Base-by-base conservation (phyloP, 1,140 invertebrate species). In the Habropoda laboriosa region DNA sequence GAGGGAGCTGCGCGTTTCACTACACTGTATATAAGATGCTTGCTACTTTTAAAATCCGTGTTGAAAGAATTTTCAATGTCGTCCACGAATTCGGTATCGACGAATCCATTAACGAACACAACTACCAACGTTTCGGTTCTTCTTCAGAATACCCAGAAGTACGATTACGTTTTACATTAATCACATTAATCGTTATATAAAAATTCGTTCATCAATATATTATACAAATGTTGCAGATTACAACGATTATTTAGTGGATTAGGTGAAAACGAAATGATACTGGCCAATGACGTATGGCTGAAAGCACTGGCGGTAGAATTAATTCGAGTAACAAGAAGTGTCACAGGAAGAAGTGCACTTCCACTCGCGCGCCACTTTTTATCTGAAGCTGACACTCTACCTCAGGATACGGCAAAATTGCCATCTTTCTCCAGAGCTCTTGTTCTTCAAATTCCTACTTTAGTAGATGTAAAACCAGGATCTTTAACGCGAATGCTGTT, bases 1-100 rank as follows among this genome's bases (percentile, higher is more conserved):
- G 95, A 96, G 64, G 97, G 97, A 3, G 96, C 97, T 1, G 97
- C 97, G 0, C 95, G 97, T 89, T 98, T 98, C 92, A 96, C 96
- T 47, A 95, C 96, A 42, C 92, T 98, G 32, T 98, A 97, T 85
- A 96, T 98, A 70, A 88, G 91, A 57, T 93, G 93, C 60, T 66
- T 93, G 13, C 80, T 93, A 32, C 77, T 93, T 32, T 70, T 93
- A 76, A 88, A 89, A 47, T 94, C 93, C 60, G 88, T 92, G 18
- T 86, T 90, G 1, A 92, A 91, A 76, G 91, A 93, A 82, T 88
- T 91, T 13, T 90, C 90, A 1, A 55, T 85, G 0, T 87, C 89
- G 1, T 72, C 88, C 8, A 87, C 85, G 8, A 89, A 83, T 27
- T 85, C 94, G 92, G 86, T 89, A 89, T 78, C 91, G 89, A 32